Evolutionary conservation across 2,113 vertebrate genomes (phyloP).

Genomic region (Rhadina sibilatrix): DNA sequence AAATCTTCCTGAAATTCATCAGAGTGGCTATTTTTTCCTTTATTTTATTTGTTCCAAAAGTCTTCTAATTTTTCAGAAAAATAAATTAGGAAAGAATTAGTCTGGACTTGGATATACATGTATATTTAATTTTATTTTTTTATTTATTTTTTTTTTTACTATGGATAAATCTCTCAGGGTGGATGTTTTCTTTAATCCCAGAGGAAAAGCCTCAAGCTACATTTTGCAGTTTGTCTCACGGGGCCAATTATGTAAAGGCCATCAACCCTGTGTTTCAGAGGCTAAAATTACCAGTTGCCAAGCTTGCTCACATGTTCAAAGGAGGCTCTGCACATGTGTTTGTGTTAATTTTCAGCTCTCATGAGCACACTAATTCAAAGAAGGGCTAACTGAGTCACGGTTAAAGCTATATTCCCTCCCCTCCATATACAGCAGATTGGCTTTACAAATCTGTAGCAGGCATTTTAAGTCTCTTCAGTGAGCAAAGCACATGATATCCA

Average conservation of each 20-base stretch:
- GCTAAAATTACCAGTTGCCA: not conserved
- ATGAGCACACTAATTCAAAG: constrained; percentile 11
- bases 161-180: not conserved
- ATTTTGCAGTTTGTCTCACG: not conserved
- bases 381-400: not conserved
- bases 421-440: not conserved
- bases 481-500: not conserved
- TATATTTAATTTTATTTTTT: not conserved
- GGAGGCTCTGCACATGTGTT: constrained; percentile 7
- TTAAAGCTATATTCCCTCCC: not conserved
- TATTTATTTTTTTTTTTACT: not conserved
- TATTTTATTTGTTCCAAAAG: not conserved
- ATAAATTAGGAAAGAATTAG: not conserved
- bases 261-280: constrained; percentile 16
- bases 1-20: not conserved
- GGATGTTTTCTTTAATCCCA: not conserved
- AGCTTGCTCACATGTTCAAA: not conserved
- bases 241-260: constrained; percentile 50
- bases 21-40: not conserved
- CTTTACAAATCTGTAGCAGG: not conserved
- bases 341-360: constrained; percentile 7
- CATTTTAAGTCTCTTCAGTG: not conserved
- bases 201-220: not conserved
- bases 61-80: not conserved
- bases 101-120: not conserved